Evolutionary conservation across 2,888 invertebrate species (phyloP).

Genomic region (Nasonovia ribisnigri): DNA sequence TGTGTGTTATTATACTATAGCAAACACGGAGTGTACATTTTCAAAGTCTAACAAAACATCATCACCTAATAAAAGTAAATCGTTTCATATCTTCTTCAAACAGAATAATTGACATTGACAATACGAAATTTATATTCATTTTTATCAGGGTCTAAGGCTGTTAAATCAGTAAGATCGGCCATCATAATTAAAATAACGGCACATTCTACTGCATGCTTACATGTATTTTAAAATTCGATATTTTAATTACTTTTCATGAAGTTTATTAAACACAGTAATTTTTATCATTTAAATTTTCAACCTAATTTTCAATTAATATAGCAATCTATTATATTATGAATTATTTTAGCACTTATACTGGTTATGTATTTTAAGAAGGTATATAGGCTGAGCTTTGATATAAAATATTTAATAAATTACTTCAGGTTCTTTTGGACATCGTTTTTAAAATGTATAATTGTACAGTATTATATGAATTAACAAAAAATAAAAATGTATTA

Average conservation of each 20-base stretch:
- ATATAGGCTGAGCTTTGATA: not conserved
- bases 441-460: not conserved
- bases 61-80: not conserved
- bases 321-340: not conserved
- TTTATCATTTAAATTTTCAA: not conserved
- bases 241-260: not conserved
- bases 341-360: not conserved
- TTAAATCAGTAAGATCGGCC: not conserved
- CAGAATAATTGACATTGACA: not conserved
- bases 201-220: not conserved
- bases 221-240: not conserved
- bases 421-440: not conserved
- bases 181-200: not conserved
- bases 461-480: not conserved
- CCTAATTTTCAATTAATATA: not conserved
- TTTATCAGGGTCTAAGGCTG: not conserved
- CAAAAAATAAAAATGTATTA: not conserved
- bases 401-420: not conserved
- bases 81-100: not conserved
- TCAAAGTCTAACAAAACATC: not conserved
- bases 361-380: not conserved
- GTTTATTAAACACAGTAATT: not conserved
- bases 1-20: not conserved
- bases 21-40: not conserved
- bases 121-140: not conserved